These are phyloP conservation scores for Nilaparvata lugens DNA, from an alignment of 1,140 invertebrate genomes.

Conservation along the genomic window DNA sequence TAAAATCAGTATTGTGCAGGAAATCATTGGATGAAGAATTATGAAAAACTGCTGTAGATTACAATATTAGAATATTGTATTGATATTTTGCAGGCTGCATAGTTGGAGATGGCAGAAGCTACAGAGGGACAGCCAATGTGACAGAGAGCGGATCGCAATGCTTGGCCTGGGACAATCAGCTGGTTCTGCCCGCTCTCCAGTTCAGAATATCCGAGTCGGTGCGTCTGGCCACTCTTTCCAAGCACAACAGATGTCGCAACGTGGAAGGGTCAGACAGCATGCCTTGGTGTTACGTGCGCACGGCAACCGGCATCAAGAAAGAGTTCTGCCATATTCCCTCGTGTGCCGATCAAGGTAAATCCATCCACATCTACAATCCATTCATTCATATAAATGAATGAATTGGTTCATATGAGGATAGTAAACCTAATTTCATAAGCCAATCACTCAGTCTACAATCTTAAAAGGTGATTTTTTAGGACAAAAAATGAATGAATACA, in stretches of 20 bases:
- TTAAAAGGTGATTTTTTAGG: too few relatives aligned
- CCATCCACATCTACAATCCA: too few relatives aligned
- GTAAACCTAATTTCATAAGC: too few relatives aligned
- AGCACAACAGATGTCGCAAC: constrained; percentile 47
- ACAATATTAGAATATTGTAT: too few relatives aligned
- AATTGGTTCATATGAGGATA: too few relatives aligned
- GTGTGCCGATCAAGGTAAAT: constrained; percentile 30
- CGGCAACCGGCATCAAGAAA: constrained; percentile 29
- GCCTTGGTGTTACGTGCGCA: constrained; percentile 46
- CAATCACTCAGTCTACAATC: too few relatives aligned
- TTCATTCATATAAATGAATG: too few relatives aligned
- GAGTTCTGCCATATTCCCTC: constrained; percentile 47
- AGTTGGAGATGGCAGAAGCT: constrained; percentile 40
- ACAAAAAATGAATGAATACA: too few relatives aligned
- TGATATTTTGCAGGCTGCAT: constrained; percentile 42
- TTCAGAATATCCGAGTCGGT: constrained; percentile 27
- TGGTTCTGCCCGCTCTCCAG: constrained; percentile 30
- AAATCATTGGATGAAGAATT: too few relatives aligned
- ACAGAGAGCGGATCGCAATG: constrained; percentile 39
- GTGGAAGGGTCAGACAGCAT: constrained; percentile 39
- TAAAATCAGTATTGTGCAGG: too few relatives aligned
- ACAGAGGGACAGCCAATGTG: constrained; percentile 42
- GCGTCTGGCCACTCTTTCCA: constrained; percentile 32
- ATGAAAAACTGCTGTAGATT: too few relatives aligned
- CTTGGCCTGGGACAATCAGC: constrained; percentile 39